Percentiles rank a stretch among this genome's conserved stretches.
These are phyloP conservation scores for Microcebus tavaratra DNA, from an alignment of 2,113 vertebrate genomes.

Conservation along the genomic window DNA sequence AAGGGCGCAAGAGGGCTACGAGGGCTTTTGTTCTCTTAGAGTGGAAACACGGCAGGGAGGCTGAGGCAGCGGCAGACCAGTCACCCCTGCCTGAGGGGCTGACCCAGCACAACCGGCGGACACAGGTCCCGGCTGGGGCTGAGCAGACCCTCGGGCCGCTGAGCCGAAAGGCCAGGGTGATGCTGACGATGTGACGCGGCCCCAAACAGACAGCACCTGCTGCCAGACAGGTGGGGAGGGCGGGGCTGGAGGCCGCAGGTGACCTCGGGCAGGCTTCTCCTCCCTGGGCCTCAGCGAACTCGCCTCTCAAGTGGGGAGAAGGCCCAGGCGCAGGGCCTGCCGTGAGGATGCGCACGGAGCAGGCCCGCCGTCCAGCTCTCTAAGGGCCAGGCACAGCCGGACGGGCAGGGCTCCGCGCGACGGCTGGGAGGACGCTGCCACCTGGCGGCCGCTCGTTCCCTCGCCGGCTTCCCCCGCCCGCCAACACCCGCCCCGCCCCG, in stretches of 20 bases:
- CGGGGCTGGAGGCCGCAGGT: not conserved
- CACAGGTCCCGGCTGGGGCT: not conserved
- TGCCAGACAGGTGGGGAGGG: not conserved
- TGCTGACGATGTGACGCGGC: fast-evolving
- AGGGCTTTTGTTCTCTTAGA: not conserved
- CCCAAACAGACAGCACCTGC: not conserved
- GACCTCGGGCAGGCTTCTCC: too few relatives aligned
- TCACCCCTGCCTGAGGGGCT: not conserved
- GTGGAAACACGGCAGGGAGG: not conserved
- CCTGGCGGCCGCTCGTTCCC: conserved; percentile 36
- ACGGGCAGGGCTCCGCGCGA: not conserved
- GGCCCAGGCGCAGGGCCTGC: not conserved
- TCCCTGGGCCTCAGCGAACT: not conserved
- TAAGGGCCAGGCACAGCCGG: not conserved
- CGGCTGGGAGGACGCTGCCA: conserved; percentile 34
- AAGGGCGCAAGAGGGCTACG: too few relatives aligned
- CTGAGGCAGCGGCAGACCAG: too few relatives aligned
- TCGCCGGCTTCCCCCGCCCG: not conserved
- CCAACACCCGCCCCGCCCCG: fast-evolving
- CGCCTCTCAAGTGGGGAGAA: not conserved
- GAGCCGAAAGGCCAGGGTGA: not conserved
- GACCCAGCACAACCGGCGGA: not conserved
- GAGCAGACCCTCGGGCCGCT: not conserved
- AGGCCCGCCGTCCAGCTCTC: not conserved
- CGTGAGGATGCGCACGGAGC: not conserved